These are phyloP conservation scores for Acanthiza pusilla DNA, from an alignment of 2,797 vertebrate species.

Conservation along the genomic window DNA sequence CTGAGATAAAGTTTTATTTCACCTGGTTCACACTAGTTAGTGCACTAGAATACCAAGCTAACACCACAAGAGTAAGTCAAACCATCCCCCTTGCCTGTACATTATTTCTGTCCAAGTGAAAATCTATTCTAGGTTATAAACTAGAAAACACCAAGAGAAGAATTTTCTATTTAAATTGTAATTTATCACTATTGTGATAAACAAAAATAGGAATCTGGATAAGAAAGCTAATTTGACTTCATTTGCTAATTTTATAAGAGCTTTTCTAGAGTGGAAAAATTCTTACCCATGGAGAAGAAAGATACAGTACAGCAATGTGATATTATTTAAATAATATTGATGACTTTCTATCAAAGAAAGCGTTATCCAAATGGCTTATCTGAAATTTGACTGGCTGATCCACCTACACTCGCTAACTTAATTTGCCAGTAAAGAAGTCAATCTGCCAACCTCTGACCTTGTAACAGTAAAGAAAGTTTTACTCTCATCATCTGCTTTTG, in stretches of 20 bases:
- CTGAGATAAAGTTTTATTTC: background rate
- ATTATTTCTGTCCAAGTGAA: background rate
- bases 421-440: background rate
- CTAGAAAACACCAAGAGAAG: background rate
- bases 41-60: background rate
- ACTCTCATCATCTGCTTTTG: background rate
- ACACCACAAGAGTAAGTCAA: background rate
- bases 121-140: background rate
- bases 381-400: background rate
- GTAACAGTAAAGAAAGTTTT: background rate
- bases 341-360: background rate
- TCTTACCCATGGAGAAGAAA: background rate
- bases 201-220: background rate
- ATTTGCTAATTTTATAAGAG: background rate
- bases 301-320: background rate
- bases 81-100: background rate
- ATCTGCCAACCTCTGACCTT: background rate
- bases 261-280: background rate
- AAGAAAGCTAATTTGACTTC: background rate
- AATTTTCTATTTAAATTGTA: background rate
- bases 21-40: background rate
- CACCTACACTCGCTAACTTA: background rate
- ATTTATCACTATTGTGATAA: background rate
- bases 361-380: background rate
- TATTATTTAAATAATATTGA: background rate